phyloP scores from a whole-genome alignment of 1,140 invertebrate species.

The Temnothorax longispinosus region DNA sequence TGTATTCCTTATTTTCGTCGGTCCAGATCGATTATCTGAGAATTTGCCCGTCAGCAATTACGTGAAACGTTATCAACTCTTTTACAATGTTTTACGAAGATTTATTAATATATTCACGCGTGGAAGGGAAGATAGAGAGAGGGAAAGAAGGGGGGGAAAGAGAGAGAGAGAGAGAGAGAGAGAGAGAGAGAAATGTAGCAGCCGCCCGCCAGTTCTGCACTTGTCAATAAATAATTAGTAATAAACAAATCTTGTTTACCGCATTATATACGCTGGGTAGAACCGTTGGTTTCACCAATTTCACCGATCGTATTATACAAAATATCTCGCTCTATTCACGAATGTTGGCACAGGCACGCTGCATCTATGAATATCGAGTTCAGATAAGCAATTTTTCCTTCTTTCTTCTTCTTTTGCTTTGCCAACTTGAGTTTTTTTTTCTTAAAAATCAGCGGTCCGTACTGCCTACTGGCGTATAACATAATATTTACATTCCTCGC shows the following conservation, averaged over 20 bases:
- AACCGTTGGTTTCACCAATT: neutral
- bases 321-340: neutral
- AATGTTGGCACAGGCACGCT: neutral
- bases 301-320: neutral
- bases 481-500: conserved; percentile 43
- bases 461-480: conserved; percentile 4
- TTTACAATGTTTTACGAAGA: neutral
- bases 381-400: neutral
- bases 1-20: neutral
- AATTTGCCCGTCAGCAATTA: neutral
- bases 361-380: neutral
- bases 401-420: neutral
- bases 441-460: neutral
- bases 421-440: neutral
- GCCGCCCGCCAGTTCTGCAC: neutral
- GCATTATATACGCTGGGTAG: neutral
- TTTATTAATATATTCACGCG: neutral
- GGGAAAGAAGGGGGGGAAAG: neutral
- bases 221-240: conserved; percentile 6
- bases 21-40: neutral
- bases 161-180: neutral
- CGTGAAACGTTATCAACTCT: neutral
- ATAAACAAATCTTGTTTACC: conserved; percentile 3
- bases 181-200: neutral
- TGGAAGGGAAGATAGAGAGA: neutral